A percentile compares a stretch with the other conserved stretches of the same genome.
These are phyloP conservation scores for Tanytarsus gracilentus DNA, from an alignment of 2,888 invertebrate genomes.

Conservation along the genomic window DNA sequence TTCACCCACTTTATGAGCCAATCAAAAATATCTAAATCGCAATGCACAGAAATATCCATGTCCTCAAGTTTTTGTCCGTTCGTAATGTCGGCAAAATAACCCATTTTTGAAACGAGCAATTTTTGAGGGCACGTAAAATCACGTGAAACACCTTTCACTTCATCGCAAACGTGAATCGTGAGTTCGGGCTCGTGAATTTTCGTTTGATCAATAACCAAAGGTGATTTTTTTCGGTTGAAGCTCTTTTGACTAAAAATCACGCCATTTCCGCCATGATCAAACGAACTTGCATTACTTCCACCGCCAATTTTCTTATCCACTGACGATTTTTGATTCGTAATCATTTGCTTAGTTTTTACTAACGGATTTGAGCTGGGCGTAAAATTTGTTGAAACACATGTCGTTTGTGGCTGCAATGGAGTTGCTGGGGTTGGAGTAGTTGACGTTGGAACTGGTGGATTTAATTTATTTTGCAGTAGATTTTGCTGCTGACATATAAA, in stretches of 20 bases:
- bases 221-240: conserved; percentile 12
- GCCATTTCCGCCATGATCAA: conserved; percentile 2
- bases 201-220: conserved; percentile 15
- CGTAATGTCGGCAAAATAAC: conserved; percentile 86
- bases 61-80: conserved; percentile 74
- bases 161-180: conserved; percentile 91
- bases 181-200: conserved; percentile 58
- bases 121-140: conserved; percentile 85
- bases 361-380: background rate
- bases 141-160: conserved; percentile 78
- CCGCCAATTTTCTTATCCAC: background rate
- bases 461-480: conserved; percentile 32
- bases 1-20: conserved; percentile 97
- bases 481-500: conserved; percentile 50
- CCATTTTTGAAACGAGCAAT: conserved; percentile 82
- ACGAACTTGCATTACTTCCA: conserved; percentile 3
- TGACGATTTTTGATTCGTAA: conserved; percentile 8
- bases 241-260: conserved; percentile 16
- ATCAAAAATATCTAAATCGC: conserved; percentile 91
- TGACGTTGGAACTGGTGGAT: too few species aligned
- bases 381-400: background rate
- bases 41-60: conserved; percentile 95
- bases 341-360: conserved; percentile 13
- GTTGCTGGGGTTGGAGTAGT: background rate
- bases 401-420: background rate